Base-by-base conservation (phyloP, 2,888 invertebrate species). In the Amaurobius ferox region DNA sequence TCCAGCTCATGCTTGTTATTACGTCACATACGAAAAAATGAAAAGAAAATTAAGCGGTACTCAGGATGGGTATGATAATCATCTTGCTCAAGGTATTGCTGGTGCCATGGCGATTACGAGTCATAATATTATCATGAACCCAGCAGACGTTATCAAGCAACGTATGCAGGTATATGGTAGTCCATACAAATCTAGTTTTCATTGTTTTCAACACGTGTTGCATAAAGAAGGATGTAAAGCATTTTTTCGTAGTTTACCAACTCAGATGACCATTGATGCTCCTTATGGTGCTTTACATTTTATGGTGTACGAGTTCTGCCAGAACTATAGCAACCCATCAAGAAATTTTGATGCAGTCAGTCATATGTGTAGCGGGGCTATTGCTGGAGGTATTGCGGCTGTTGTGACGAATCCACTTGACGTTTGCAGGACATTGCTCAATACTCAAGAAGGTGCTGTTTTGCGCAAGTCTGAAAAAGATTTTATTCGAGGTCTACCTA, bases 61-160 rank as follows among this genome's bases (percentile, higher is more conserved):
- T 3, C 66, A 72, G 7, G 72, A 66, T 13, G 79, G 66, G n/a
- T 72, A 72, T 11, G 23, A 72, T 30, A 79, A 72, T 48, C 72
- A 66, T n/a, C 11, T 72, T 0, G 79, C 72, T 6, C 79, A 79
- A 39, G 35, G 48, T 55, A 28, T 48, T 3, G 72, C 72, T 6
- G 79, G 72, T 26, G 72, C 19, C 13, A 19, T 79, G n/a, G 79
- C 79, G 7, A 73, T 73, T 9, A 73, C 72, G 28, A 72, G 67
- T n/a, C 79, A 79, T 35, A 79, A 79, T 26, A 66, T 79, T 9
- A 55, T 79, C 13, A 79, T 79, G 79, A 79, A 79, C 29, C 79
- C 79, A 9, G 79, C 79, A 7, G 79, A 79, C 44, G 79, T 79
- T 19, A 35, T 79, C 0, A 79, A 79, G 19, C 79, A 79, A 29